Evolutionary conservation across 2,797 vertebrate genomes (phyloP), one percentile per base, ranked within the genome.

Genomic region (Pipistrellus nathusii): DNA sequence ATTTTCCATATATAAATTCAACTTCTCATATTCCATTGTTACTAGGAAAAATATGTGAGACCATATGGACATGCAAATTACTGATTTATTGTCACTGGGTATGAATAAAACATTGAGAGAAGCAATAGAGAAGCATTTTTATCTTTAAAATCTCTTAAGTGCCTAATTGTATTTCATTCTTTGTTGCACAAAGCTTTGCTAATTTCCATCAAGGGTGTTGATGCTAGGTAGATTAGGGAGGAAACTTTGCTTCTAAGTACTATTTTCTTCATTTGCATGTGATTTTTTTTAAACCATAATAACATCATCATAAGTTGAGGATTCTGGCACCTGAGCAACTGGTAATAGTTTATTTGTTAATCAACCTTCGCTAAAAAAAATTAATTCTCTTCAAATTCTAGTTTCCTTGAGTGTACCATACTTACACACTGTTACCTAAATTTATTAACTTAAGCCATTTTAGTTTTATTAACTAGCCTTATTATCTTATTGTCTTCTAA

Each of bases 1-100:
- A 64, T 85, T 93, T 90, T 15, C 2, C 21, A 30, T 53, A 59
- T 32, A 82, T 75, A 64, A 90, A 85, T 83, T 90, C 27, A 87
- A 84, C 44, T 76, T 86, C 7, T 78, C 72, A 21, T 51, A 82
- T 68, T 62, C 13, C 10, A 57, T 48, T 68, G 46, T 80, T 82
- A 72, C 12, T 53, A 9, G 32, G 35, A 46, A 88, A 66, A 77
- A 57, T 78, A 66, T 82, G 18, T 68, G n/a, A 83, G 35, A 76
- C 44, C 53, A 66, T 81, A 88, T 35, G 62, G 46, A 48, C 68
- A 76, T 81, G 17, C 21, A 92, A 21, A 82, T 71, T 76, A 76
- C n/a, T 66, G 7, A 82, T 46, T 75, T 85, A 73, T 55, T 90
- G 30, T 25, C 27, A 64, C 5, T 55, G 53, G 1, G 9, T 83